Percentiles rank a stretch among this genome's conserved stretches.
Evolutionary conservation across 2,888 invertebrate species (phyloP).

Genomic region (Drosophila prostipennis): DNA sequence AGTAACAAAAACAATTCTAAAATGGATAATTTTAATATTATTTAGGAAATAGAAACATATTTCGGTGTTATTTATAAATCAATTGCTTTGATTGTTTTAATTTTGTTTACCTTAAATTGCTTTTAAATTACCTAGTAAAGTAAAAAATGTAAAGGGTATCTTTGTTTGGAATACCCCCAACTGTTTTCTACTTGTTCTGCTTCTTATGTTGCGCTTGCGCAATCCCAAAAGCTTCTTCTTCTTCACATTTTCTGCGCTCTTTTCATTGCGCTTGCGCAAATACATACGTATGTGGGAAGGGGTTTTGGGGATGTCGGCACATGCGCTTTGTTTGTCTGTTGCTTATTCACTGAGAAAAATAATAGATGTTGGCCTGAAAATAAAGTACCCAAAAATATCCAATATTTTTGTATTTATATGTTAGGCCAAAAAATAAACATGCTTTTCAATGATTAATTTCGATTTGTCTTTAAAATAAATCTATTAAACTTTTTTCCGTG

Average conservation of each 20-base stretch:
- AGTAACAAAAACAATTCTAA: no score
- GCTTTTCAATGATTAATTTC: not conserved
- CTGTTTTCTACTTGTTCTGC: not conserved
- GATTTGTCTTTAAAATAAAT: not conserved
- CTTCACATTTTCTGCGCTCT: slow-evolving; percentile 44
- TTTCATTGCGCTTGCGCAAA: slow-evolving; percentile 74
- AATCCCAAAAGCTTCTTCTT: slow-evolving; percentile 61
- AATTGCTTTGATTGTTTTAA: no score
- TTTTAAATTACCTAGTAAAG: not conserved
- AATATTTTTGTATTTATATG: no score
- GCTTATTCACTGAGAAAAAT: slow-evolving; percentile 4
- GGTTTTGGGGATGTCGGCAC: slow-evolving; percentile 35
- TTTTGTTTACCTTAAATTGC: no score
- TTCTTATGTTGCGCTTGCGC: slow-evolving; percentile 66
- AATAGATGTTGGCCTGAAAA: not conserved
- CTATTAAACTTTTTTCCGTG: not conserved
- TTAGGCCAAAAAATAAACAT: not conserved
- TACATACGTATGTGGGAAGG: slow-evolving; percentile 4
- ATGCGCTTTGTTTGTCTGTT: slow-evolving; percentile 50
- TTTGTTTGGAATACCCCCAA: no score
- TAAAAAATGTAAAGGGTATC: slow-evolving; percentile 4
- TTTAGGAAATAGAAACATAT: no score
- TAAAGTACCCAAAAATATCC: no score
- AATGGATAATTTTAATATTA: no score
- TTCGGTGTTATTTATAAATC: no score